Conservation (phyloP, 2,888 invertebrate genomes). For the Candidula unifasciata region DNA sequence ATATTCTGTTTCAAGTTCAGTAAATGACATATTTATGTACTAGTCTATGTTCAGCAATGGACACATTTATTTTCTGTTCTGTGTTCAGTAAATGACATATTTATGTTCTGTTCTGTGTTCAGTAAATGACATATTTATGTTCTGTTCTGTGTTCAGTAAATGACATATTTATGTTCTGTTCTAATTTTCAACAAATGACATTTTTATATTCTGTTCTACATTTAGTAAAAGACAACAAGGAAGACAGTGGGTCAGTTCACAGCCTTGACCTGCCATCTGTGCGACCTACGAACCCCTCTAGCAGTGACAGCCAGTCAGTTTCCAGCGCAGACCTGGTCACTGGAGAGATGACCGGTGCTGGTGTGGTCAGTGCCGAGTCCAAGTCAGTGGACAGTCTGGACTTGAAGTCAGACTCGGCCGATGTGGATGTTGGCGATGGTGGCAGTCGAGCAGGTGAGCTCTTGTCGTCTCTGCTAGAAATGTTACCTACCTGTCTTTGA, state of each 20-base stretch:
- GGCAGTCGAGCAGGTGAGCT: slow-evolving; percentile 12
- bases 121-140: too few relatives aligned
- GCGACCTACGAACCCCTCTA: slow-evolving; percentile 52
- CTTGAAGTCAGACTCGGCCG: slow-evolving; percentile 57
- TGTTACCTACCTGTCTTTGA: too few relatives aligned
- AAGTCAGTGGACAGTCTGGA: slow-evolving; percentile 75
- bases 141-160: too few relatives aligned
- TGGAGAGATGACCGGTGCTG: slow-evolving; percentile 56
- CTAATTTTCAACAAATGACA: not conserved
- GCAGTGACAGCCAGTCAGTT: slow-evolving; percentile 66
- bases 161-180: not conserved
- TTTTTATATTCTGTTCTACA: not conserved
- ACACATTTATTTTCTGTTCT: not conserved
- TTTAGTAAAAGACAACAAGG: slow-evolving; percentile 55
- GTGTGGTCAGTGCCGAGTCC: slow-evolving; percentile 62
- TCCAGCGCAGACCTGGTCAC: slow-evolving; percentile 58
- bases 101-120: not conserved
- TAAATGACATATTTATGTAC: too few relatives aligned
- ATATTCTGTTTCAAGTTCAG: not conserved
- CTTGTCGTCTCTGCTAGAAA: not conserved
- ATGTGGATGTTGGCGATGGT: slow-evolving; percentile 19
- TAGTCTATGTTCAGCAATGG: too few relatives aligned
- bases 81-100: not conserved
- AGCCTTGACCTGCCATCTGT: slow-evolving; percentile 71
- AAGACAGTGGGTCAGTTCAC: slow-evolving; percentile 74